phyloP scores from a whole-genome alignment of 2,113 vertebrate genomes.

The Gallinago media region DNA sequence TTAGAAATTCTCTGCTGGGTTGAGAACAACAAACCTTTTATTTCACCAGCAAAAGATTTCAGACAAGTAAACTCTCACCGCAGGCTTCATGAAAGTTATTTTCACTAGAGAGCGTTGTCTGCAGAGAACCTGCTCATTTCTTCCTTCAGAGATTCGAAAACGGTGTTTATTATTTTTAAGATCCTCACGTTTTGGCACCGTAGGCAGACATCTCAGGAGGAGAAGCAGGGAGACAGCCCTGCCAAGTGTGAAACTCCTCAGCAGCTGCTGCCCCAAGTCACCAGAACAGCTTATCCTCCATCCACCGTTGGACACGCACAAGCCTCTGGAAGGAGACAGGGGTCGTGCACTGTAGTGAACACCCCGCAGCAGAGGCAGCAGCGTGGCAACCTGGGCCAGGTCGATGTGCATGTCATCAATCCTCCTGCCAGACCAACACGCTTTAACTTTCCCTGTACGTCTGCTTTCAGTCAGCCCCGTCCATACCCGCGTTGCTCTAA shows the following conservation, averaged over 20 bases:
- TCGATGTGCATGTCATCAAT: background rate
- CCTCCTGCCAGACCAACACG: background rate
- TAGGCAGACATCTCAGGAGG: background rate
- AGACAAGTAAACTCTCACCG: background rate
- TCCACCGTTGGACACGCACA: rapidly evolving
- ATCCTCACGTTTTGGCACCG: background rate
- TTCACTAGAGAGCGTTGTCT: background rate
- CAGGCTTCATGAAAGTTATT: background rate
- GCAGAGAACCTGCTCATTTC: background rate
- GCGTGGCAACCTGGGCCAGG: background rate
- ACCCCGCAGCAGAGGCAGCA: background rate
- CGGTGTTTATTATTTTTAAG: background rate
- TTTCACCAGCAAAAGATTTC: background rate
- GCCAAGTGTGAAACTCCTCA: background rate
- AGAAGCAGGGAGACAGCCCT: background rate
- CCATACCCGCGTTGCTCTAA: background rate
- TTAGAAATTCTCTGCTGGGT: background rate
- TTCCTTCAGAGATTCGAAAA: background rate
- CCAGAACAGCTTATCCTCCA: background rate
- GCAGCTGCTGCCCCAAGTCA: background rate
- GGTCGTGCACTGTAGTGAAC: background rate
- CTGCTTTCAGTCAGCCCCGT: background rate
- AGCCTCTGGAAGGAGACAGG: background rate
- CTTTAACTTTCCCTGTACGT: background rate
- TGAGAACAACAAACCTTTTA: background rate